These are phyloP conservation scores for Cydia fagiglandana DNA, from an alignment of 1,140 invertebrate species.

Conservation along the genomic window DNA sequence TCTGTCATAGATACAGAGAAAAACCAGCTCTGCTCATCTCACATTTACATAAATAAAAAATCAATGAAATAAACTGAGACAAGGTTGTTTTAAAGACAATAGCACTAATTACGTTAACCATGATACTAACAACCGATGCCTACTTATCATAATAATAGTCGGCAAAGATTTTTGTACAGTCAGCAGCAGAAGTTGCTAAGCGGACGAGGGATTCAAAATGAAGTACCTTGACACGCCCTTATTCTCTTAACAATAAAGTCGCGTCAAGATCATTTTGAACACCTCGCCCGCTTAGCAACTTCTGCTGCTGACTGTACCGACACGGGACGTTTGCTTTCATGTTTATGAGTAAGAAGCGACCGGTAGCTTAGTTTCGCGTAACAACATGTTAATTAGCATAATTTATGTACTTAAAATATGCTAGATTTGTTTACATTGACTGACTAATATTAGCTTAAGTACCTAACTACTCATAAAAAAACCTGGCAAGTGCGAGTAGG, in stretches of 20 bases:
- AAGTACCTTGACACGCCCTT: too few species aligned
- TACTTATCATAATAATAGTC: constrained; percentile 44
- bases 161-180: constrained; percentile 36
- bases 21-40: background rate
- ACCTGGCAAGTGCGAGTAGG: too few species aligned
- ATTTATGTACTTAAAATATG: constrained; percentile 22
- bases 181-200: too few species aligned
- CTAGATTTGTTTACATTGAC: background rate
- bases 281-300: too few species aligned
- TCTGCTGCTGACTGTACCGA: too few species aligned
- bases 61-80: background rate
- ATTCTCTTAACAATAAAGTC: too few species aligned
- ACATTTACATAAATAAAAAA: constrained; percentile 3
- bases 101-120: constrained; percentile 30
- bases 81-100: constrained; percentile 22
- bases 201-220: too few species aligned
- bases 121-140: constrained; percentile 15
- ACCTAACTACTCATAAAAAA: background rate
- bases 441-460: background rate
- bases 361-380: background rate
- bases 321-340: background rate
- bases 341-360: background rate
- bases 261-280: too few species aligned
- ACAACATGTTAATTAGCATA: constrained; percentile 6
- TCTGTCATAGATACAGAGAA: background rate